Evolutionary conservation across 2,888 invertebrate species (phyloP), one percentile per base, ranked within the genome.

Genomic region (Habrosyne pyritoides): DNA sequence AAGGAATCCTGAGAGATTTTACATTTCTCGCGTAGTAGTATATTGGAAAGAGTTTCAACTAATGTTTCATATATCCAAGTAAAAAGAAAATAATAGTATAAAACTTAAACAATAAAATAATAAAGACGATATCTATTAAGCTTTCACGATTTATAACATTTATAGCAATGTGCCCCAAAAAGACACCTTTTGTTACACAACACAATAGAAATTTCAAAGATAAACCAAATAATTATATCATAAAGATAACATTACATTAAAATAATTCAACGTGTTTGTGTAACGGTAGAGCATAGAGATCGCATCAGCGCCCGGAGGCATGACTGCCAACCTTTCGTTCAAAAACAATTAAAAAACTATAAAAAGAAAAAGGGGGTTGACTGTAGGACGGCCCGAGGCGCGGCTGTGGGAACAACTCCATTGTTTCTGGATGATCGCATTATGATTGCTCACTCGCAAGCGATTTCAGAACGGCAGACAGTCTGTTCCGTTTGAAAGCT

Each of bases 321-420:
- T 73, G 69, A 71, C 83, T 75, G 79, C 81, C 84, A 79, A 77
- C 87, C 89, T 89, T 84, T 76, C 72, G 74, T 83, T 84, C 76
- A 73, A 86, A 87, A 91, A 91, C 90, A 90, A 91, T 90, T 89
- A 89, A 79, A 75, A 76, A 50, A 75, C 74, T 74, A 79, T 81
- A 78, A 83, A 77, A 67, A 72, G 81, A 79, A 77, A 75, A 75
- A 67, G 66, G 58, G 69, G 60, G 61, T n/a, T 59, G 62, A 42
- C 8, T 18, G 42, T 18, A 42, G 42, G 42, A 42, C 53, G 54
- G 81, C 84, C 81, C 69, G 81, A 81, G 86, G 89, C 84, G 84
- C 75, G 85, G 77, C 69, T 84, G 85, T 87, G 87, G 87, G 87
- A 87, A 87, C 84, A 61, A 57, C 59, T 60, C 67, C 72, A 79